Conservation (phyloP, 2,888 invertebrate genomes). For the Yponomeuta malinellus region DNA sequence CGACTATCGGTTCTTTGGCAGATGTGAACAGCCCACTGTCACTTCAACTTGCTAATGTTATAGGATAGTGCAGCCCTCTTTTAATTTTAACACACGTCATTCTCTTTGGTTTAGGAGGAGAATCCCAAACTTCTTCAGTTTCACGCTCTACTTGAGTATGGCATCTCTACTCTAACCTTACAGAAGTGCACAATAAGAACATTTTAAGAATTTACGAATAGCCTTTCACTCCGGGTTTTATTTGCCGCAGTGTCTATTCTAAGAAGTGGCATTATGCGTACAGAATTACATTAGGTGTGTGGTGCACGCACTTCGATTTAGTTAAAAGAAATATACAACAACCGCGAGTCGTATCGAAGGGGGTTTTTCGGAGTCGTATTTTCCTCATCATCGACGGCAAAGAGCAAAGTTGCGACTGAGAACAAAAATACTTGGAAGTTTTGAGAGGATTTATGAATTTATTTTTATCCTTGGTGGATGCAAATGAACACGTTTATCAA, state of each 20-base stretch:
- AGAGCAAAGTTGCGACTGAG: not conserved
- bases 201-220: not conserved
- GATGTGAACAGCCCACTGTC: too few species aligned
- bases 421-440: not conserved
- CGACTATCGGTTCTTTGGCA: too few species aligned
- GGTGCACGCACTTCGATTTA: conserved; percentile 1
- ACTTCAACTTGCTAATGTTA: too few species aligned
- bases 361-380: not conserved
- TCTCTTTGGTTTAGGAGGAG: too few species aligned
- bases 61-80: too few species aligned
- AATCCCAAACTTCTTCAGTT: too few species aligned
- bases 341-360: not conserved
- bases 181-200: not conserved
- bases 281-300: conserved; percentile 11
- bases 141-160: too few species aligned
- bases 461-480: not conserved
- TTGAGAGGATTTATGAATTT: not conserved
- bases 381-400: not conserved
- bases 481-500: not conserved
- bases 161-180: not conserved
- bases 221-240: not conserved
- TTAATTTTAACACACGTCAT: too few species aligned
- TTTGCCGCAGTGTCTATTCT: not conserved
- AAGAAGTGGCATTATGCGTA: conserved; percentile 1
- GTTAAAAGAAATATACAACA: not conserved